These are phyloP conservation scores for Falcunculus frontatus DNA, from an alignment of 2,113 vertebrate species.

Conservation along the genomic window DNA sequence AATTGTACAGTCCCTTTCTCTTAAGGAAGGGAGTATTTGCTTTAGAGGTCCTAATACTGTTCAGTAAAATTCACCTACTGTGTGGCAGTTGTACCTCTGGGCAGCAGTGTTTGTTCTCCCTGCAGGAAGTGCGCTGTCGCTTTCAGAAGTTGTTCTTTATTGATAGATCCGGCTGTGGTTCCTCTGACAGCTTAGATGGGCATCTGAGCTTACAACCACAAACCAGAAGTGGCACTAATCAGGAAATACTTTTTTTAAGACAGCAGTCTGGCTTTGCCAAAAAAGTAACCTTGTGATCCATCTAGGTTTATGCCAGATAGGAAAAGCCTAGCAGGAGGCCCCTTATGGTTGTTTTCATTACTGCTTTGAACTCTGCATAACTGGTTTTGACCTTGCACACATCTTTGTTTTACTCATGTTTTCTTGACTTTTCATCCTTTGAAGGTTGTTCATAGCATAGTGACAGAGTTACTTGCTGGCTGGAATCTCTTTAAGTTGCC, in stretches of 20 bases:
- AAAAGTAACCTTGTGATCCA: background rate
- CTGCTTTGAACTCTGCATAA: background rate
- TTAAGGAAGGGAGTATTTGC: background rate
- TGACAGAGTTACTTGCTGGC: background rate
- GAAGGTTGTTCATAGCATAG: background rate
- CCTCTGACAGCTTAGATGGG: background rate
- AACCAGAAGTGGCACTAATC: background rate
- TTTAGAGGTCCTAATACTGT: background rate
- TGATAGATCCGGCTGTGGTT: fast-evolving
- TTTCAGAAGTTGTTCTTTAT: background rate
- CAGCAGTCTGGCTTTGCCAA: background rate
- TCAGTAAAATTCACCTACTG: background rate
- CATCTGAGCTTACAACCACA: background rate
- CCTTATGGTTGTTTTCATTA: background rate
- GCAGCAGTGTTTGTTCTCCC: background rate
- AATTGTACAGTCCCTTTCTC: background rate
- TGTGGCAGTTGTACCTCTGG: background rate
- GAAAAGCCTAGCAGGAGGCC: background rate
- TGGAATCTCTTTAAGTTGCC: background rate
- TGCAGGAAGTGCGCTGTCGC: fast-evolving
- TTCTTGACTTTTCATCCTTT: background rate
- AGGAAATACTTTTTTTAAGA: background rate
- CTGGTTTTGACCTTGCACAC: background rate
- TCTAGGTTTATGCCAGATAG: background rate
- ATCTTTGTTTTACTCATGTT: background rate